These are phyloP conservation scores for Sparus aurata DNA, from an alignment of 2,797 vertebrate species.

Conservation along the genomic window DNA sequence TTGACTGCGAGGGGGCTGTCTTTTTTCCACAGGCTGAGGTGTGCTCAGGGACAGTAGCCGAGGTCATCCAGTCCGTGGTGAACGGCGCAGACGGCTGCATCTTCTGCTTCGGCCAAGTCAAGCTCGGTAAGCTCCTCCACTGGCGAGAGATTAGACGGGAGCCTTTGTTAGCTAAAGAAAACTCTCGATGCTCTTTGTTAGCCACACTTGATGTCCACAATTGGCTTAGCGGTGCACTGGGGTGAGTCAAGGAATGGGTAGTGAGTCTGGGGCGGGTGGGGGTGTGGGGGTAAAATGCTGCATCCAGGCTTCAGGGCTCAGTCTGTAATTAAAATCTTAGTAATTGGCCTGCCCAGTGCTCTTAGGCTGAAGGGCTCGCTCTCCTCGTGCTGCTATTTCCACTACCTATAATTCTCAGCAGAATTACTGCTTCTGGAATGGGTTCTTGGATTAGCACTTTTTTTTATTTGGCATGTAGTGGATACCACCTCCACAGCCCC, in stretches of 20 bases:
- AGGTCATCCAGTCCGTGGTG: constrained; percentile 98
- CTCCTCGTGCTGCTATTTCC: constrained; percentile 54
- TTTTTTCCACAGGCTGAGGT: constrained; percentile 77
- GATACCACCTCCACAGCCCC: constrained; percentile 51
- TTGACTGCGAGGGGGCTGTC: constrained; percentile 30
- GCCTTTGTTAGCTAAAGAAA: constrained; percentile 73
- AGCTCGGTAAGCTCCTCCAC: constrained; percentile 91
- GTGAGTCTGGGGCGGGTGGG: constrained; percentile 25
- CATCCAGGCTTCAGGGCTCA: constrained; percentile 69
- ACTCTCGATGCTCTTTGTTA: constrained; percentile 78
- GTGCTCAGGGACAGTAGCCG: constrained; percentile 93
- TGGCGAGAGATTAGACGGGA: constrained; percentile 68
- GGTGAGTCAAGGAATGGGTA: constrained; percentile 65
- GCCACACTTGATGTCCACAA: constrained; percentile 75
- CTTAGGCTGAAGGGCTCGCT: constrained; percentile 68
- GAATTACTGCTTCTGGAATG: constrained; percentile 51
- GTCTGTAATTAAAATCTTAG: constrained; percentile 82
- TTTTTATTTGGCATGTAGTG: constrained; percentile 57
- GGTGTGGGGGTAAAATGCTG: constrained; percentile 47
- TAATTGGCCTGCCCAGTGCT: constrained; percentile 79
- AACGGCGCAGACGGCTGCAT: constrained; percentile 98
- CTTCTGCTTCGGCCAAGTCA: constrained; percentile 97
- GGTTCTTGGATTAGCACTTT: constrained; percentile 52
- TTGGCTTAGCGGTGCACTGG: constrained; percentile 76
- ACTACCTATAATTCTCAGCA: constrained; percentile 61